Conservation (phyloP, 2,888 invertebrate genomes). For the Mesorhabditis spiculigera region DNA sequence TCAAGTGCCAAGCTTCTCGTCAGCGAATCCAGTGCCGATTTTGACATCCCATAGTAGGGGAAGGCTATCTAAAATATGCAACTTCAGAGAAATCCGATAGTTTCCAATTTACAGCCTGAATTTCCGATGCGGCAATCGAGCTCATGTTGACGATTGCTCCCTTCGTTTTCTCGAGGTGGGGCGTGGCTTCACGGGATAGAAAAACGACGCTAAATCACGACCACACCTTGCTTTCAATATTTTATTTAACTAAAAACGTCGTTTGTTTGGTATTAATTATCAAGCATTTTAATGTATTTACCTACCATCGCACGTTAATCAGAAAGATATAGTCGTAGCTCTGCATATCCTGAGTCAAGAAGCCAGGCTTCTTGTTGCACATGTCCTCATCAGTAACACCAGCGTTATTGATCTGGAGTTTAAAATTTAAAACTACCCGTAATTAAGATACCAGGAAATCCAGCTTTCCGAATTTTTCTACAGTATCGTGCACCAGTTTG, state of each 20-base stretch:
- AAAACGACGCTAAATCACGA: background rate
- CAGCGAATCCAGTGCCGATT: background rate
- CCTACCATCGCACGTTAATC: background rate
- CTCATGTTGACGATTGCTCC: background rate
- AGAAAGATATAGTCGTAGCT: background rate
- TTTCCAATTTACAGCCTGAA: background rate
- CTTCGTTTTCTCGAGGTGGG: background rate
- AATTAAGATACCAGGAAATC: background rate
- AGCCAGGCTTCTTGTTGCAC: background rate
- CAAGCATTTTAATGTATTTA: background rate
- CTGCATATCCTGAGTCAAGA: background rate
- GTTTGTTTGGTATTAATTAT: too few species aligned
- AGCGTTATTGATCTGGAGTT: background rate
- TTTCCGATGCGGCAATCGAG: background rate
- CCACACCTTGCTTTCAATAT: too few species aligned
- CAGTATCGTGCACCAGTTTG: background rate
- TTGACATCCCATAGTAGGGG: background rate
- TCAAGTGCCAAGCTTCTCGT: background rate
- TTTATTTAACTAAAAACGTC: too few species aligned
- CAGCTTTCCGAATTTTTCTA: background rate
- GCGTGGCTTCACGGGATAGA: background rate
- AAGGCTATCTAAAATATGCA: background rate
- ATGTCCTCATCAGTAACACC: background rate
- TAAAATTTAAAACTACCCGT: background rate
- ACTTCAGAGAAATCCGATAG: too few species aligned